Base-by-base conservation (phyloP, 2,113 vertebrate species). In the Balaenoptera acutorostrata region DNA sequence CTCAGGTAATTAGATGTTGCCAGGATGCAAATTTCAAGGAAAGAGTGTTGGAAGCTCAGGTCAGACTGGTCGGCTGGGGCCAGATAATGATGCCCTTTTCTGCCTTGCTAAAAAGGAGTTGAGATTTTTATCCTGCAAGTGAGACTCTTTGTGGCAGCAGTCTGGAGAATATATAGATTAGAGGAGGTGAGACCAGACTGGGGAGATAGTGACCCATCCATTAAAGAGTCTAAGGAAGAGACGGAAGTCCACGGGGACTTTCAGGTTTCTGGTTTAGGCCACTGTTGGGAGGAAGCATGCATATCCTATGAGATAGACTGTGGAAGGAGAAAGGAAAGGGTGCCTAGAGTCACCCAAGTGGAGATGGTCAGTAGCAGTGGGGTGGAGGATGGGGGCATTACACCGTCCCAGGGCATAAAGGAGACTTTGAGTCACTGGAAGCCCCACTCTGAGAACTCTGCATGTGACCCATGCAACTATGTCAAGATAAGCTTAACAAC, bases 11-110 rank as follows among this genome's bases (percentile, higher is more conserved):
- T 95, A 97, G 87, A 96, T 5, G 87, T 63, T 96, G 36, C 57
- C 41, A 33, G 41, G n/a, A 78, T 20, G 33, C 64, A 93, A 49
- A 81, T 96, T 95, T 96, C 89, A 93, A 96, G 95, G 84, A 68
- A 39, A 69, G 69, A 77, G 21, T 31, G 27, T 68, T 68, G 64
- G 74, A 81, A 92, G 69, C 78, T 63, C 81, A 82, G 61, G 66
- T 77, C 82, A 87, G 68, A 91, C 96, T 36, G 68, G 96, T 86
- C 17, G 74, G 41, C 97, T 87, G 87, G 82, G 96, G 72, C 93
- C 74, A 33, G 91, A 39, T 96, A 97, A 97, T 97, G 69, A 97
- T 61, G 83, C 66, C 95, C 64, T 91, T 89, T 31, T 25, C 17
- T 57, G 78, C 74, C 31, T 77, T 25, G n/a, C 82, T 61, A 39